phyloP scores from a whole-genome alignment of 2,888 invertebrate genomes.

The Drosophila ochracea region DNA sequence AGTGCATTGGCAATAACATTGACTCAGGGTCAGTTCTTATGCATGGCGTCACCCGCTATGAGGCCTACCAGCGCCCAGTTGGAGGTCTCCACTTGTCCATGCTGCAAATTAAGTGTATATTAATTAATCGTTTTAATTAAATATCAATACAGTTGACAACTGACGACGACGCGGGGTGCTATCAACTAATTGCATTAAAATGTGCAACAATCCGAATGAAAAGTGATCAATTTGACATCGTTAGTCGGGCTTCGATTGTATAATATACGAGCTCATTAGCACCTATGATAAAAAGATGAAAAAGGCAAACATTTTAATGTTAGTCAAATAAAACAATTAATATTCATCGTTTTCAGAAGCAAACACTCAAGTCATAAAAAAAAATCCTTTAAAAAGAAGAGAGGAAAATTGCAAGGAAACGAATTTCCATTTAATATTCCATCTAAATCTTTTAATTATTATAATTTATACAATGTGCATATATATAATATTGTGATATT shows the following conservation, averaged over 20 bases:
- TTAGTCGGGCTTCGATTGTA: constrained; percentile 8
- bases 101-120: constrained; percentile 64
- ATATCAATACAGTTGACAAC: constrained; percentile 68
- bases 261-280: neutral
- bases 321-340: neutral
- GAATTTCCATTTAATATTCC: neutral
- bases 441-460: neutral
- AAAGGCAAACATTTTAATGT: neutral
- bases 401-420: neutral
- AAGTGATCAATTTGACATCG: constrained; percentile 30
- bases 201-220: constrained; percentile 20
- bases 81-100: constrained; percentile 61
- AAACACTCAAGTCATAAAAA: neutral
- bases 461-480: neutral
- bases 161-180: neutral
- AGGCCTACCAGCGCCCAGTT: constrained; percentile 49
- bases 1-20: constrained; percentile 50
- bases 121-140: constrained; percentile 77
- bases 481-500: neutral
- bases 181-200: constrained; percentile 42
- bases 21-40: constrained; percentile 59
- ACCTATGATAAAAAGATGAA: neutral
- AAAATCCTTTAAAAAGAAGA: neutral
- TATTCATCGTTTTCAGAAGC: neutral
- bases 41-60: constrained; percentile 61